phyloP scores from a whole-genome alignment of 2,888 invertebrate species.

The Agrotis puta region DNA sequence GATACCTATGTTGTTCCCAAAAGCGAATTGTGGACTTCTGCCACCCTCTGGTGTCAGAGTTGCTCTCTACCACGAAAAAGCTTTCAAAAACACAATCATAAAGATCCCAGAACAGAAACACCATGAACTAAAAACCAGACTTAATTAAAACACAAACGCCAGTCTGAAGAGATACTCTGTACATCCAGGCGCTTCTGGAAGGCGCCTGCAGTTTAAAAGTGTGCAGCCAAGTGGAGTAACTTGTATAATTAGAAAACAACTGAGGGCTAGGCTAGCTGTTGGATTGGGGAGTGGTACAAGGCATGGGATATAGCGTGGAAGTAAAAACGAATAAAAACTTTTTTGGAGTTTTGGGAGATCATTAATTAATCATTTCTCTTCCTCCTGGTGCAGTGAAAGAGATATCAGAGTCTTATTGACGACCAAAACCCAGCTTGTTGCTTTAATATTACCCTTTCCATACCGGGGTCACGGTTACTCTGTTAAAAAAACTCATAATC shows the following conservation, averaged over 20 bases:
- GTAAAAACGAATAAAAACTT: neutral
- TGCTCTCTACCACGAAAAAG: too few species aligned
- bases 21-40: too few species aligned
- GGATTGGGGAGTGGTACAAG: neutral
- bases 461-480: too few species aligned
- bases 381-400: too few species aligned
- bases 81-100: neutral
- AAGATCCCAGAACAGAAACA: neutral
- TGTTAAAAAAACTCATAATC: too few species aligned
- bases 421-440: too few species aligned
- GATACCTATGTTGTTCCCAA: too few species aligned
- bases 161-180: constrained; percentile 1
- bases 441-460: too few species aligned
- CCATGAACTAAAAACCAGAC: neutral
- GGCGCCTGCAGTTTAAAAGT: constrained; percentile 46
- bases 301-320: neutral
- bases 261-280: constrained; percentile 4
- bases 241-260: constrained; percentile 56
- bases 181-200: constrained; percentile 15
- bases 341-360: too few species aligned
- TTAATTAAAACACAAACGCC: constrained; percentile 40
- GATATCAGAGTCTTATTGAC: too few species aligned
- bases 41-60: too few species aligned
- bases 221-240: constrained; percentile 36
- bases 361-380: too few species aligned